Conservation (phyloP, 2,888 invertebrate genomes). For the Plemyria rubiginata region DNA sequence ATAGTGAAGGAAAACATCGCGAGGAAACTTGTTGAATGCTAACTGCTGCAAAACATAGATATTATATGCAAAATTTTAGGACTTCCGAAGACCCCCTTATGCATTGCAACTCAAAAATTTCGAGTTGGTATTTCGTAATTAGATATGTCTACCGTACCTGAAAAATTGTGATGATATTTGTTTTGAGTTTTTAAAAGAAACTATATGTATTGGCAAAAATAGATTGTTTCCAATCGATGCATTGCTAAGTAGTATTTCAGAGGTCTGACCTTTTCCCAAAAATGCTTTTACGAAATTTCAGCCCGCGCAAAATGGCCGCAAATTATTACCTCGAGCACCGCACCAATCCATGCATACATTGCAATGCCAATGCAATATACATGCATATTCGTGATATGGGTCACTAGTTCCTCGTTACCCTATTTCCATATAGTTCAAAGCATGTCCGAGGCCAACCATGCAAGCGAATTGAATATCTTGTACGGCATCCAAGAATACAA, state of each 20-base stretch:
- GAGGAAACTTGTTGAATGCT: no score
- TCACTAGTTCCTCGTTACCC: slow-evolving; percentile 50
- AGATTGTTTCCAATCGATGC: slow-evolving; percentile 1
- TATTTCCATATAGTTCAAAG: slow-evolving; percentile 47
- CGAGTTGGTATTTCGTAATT: no score
- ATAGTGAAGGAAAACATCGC: no score
- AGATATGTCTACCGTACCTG: no score
- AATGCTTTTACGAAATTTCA: slow-evolving; percentile 10
- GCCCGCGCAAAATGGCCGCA: slow-evolving; percentile 21
- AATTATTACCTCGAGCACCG: slow-evolving; percentile 24
- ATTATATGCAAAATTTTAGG: no score
- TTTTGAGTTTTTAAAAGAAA: no score
- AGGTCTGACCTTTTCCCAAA: slow-evolving; percentile 3
- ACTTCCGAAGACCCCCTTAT: no score
- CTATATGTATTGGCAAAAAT: not conserved
- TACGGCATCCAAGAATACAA: slow-evolving; percentile 23
- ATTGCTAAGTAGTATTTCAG: slow-evolving; percentile 2
- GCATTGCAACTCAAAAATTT: no score
- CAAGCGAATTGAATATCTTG: slow-evolving; percentile 55
- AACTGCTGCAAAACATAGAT: no score
- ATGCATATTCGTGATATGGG: slow-evolving; percentile 45
- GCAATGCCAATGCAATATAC: slow-evolving; percentile 42
- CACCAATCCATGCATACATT: slow-evolving; percentile 37
- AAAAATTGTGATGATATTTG: no score
- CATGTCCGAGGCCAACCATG: slow-evolving; percentile 45